phyloP scores from a whole-genome alignment of 2,797 vertebrate genomes.

The Tragelaphus eurycerus region DNA sequence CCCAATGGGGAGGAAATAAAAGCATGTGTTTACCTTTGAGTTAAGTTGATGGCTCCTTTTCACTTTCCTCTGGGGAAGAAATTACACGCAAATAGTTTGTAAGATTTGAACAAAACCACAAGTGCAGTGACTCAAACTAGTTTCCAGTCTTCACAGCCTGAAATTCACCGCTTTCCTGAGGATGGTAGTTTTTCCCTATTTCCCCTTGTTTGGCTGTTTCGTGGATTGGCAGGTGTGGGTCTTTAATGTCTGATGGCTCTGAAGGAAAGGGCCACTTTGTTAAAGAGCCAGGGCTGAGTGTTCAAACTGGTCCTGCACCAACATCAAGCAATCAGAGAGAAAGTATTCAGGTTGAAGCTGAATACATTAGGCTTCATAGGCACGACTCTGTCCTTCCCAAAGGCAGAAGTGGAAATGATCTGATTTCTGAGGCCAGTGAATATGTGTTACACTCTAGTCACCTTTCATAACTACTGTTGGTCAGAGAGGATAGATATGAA shows the following conservation, averaged over 20 bases:
- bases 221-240: neutral
- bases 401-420: neutral
- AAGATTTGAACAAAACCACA: neutral
- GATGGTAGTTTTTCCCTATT: neutral
- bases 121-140: neutral
- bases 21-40: slow-evolving; percentile 43
- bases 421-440: neutral
- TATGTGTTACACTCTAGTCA: neutral
- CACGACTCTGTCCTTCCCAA: neutral
- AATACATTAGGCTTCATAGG: neutral
- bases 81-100: neutral
- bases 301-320: neutral
- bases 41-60: neutral
- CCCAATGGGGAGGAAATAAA: neutral
- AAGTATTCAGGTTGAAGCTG: neutral
- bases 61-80: neutral
- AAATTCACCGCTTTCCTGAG: neutral
- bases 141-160: neutral
- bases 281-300: neutral
- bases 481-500: neutral
- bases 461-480: neutral
- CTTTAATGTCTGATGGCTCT: neutral
- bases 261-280: neutral
- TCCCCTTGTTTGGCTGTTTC: neutral
- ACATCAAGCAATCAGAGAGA: neutral